Conservation (phyloP, 1,140 invertebrate genomes). For the Cyrtorhinus lividipennis region DNA sequence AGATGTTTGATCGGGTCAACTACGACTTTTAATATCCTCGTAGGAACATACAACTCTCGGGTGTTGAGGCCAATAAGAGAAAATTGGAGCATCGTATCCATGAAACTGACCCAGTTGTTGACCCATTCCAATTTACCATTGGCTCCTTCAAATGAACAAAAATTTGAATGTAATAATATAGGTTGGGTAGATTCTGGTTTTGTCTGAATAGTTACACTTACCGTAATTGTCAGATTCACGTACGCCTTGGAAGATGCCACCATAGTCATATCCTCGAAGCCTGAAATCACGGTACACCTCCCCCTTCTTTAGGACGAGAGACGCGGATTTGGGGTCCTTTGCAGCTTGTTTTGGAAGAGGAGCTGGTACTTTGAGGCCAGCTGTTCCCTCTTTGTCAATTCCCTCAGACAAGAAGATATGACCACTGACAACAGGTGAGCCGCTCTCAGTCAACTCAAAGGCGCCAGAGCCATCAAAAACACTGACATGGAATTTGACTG, state of each 20-base stretch:
- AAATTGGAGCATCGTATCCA: too few species aligned
- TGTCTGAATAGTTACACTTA: too few species aligned
- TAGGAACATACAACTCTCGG: slow-evolving; percentile 59
- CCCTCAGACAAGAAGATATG: slow-evolving; percentile 52
- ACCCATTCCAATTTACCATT: too few species aligned
- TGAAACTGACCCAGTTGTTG: too few species aligned
- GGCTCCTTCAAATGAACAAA: too few species aligned
- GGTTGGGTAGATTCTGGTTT: too few species aligned
- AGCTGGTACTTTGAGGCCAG: slow-evolving; percentile 30
- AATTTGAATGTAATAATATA: too few species aligned
- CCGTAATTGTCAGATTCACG: slow-evolving; percentile 48
- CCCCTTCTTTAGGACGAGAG: slow-evolving; percentile 44
- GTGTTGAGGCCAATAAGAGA: slow-evolving; percentile 60
- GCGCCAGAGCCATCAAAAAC: slow-evolving; percentile 75
- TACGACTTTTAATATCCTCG: too few species aligned
- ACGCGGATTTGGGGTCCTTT: slow-evolving; percentile 5
- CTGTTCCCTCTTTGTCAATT: slow-evolving; percentile 37
- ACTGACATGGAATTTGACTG: slow-evolving; percentile 73
- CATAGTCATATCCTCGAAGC: slow-evolving; percentile 87
- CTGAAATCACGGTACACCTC: slow-evolving; percentile 92
- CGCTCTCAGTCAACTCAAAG: slow-evolving; percentile 85
- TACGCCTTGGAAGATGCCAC: slow-evolving; percentile 72
- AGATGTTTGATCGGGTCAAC: too few species aligned
- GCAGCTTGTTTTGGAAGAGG: slow-evolving; percentile 31
- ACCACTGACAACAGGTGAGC: slow-evolving; percentile 63